Percentiles rank a stretch among this genome's conserved stretches.
Conservation (phyloP, 2,797 vertebrate species). For the Parauchenoglanis ngamensis region DNA sequence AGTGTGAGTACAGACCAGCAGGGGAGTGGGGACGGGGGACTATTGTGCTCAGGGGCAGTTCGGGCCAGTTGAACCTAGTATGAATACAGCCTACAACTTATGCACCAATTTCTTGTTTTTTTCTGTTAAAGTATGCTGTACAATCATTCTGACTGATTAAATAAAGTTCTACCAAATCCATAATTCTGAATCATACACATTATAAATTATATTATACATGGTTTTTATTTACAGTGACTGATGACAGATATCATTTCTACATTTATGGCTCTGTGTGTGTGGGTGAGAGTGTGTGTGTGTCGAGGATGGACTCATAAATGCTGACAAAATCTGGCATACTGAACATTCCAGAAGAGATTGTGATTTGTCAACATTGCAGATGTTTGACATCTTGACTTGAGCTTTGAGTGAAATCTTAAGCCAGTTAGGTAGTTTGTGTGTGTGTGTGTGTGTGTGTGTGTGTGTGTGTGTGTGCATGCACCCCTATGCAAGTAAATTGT, state of each 20-base stretch:
- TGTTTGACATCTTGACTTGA: constrained; percentile 8
- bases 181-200: background rate
- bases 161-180: background rate
- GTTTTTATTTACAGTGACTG: background rate
- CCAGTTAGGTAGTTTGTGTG: background rate
- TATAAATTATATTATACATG: background rate
- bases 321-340: background rate
- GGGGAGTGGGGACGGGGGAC: too few relatives aligned
- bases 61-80: too few relatives aligned
- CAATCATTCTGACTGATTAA: too few relatives aligned
- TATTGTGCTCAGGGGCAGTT: too few relatives aligned
- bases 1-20: too few relatives aligned
- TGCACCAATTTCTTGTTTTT: too few relatives aligned
- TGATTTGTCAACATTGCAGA: background rate
- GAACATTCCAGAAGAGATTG: constrained; percentile 23
- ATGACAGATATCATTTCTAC: background rate
- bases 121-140: too few relatives aligned
- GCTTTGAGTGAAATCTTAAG: background rate
- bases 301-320: background rate
- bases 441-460: background rate
- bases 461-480: too few relatives aligned
- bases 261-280: background rate
- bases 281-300: background rate
- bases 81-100: too few relatives aligned
- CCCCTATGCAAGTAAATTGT: background rate